Base-by-base conservation (phyloP, 2,797 vertebrate genomes). In the Leptodactylus fallax region DNA sequence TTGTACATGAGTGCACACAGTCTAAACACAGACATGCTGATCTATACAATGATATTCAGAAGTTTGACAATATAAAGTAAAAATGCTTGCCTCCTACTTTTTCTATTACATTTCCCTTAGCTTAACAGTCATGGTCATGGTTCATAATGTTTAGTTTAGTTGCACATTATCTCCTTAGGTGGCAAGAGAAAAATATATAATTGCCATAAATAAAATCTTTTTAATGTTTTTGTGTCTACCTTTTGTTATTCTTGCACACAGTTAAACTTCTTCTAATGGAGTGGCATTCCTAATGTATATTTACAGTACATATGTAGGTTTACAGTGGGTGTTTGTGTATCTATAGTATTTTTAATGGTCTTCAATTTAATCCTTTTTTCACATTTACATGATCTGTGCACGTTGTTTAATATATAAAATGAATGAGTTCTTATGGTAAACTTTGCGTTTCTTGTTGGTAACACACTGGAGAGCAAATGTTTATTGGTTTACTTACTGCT, bases 21-120 rank as follows among this genome's bases (percentile, higher is more conserved):
- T 86, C 85, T 81, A 81, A 87, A 74, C 85, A 85, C 60, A 86
- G 85, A 58, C 77, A 47, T 67, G 49, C 84, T 23, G 56, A 85
- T 85, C 19, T 76, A 55, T 71, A 71, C 60, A 80, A 53, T 69
- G 84, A 69, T 27, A 16, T 23, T 49, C 19, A 19, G 71, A 21
- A 45, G 45, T 21, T 74, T 67, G 23, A 67, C 63, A 67, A 69
- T 69, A 25, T 36, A 36, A 69, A 27, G 12, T 65, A 69, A 69
- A 69, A 69, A 69, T 69, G 23, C 65, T 69, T 69, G 23, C 5
- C 65, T 27, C 6, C 25, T 16, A 6, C 63, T 69, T 69, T 23
- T 56, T 14, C 13, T 23, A 3, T 65, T 27, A 16, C 12, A 6
- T n/a, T 14, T 67, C 4, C 13, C 23, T 13, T 6, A 27, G 65